Conservation (phyloP, 2,113 vertebrate species). For the Gavia stellata region DNA sequence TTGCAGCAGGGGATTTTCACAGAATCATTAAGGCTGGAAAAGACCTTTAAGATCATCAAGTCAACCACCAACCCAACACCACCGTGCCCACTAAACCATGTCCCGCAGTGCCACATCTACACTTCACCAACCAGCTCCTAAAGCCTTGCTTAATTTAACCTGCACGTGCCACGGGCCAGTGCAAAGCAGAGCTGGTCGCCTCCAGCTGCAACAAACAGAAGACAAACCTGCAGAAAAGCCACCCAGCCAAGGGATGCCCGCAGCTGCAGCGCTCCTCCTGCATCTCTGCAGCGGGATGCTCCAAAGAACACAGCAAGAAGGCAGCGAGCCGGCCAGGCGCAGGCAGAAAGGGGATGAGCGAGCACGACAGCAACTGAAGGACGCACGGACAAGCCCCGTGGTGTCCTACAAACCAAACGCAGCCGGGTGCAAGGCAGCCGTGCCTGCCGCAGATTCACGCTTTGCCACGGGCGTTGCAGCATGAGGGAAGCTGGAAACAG, state of each 20-base stretch:
- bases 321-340: background rate
- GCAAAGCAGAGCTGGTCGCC: background rate
- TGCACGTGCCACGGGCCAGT: background rate
- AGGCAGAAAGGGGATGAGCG: no score
- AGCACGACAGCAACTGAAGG: background rate
- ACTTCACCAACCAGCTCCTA: background rate
- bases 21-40: no score
- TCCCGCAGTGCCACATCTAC: no score
- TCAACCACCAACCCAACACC: no score
- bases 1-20: background rate
- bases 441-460: background rate
- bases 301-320: background rate
- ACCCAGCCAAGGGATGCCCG: background rate
- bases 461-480: background rate
- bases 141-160: background rate
- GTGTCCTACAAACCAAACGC: background rate
- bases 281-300: background rate
- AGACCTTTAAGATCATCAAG: no score
- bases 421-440: background rate
- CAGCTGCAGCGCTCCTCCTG: background rate
- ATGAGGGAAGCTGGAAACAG: background rate
- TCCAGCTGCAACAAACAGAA: background rate
- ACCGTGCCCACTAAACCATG: no score
- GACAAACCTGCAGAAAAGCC: background rate
- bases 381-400: background rate